phyloP scores from a whole-genome alignment of 2,888 invertebrate genomes.

The Corythucha ciliata region DNA sequence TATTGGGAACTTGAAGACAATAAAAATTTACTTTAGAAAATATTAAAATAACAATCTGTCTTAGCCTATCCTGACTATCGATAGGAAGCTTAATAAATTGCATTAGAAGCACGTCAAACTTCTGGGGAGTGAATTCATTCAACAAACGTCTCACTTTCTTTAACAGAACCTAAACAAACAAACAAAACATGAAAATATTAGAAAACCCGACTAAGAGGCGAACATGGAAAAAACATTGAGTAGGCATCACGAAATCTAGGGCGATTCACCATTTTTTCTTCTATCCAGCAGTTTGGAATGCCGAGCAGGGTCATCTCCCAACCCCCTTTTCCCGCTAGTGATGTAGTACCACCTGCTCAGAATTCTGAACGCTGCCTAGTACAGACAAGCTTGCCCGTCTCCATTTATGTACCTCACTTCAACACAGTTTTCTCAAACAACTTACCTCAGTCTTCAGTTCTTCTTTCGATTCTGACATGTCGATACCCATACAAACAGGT shows the following conservation, averaged over 20 bases:
- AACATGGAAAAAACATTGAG: too few species aligned
- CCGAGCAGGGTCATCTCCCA: too few species aligned
- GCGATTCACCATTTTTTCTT: slow-evolving; percentile 15
- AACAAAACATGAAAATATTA: background rate
- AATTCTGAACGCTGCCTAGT: too few species aligned
- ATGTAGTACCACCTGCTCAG: too few species aligned
- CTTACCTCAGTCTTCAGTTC: slow-evolving; percentile 45
- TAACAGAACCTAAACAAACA: slow-evolving; percentile 38
- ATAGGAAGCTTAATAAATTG: slow-evolving; percentile 70
- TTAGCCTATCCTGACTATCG: slow-evolving; percentile 65
- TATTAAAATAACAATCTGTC: slow-evolving; percentile 77
- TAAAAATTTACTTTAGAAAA: slow-evolving; percentile 66
- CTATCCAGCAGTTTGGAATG: too few species aligned
- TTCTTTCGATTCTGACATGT: slow-evolving; percentile 41
- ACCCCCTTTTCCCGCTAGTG: too few species aligned
- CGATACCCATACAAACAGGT: slow-evolving; percentile 52
- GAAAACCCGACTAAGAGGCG: too few species aligned
- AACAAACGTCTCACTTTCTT: slow-evolving; percentile 78
- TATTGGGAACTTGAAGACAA: background rate
- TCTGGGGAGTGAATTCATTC: slow-evolving; percentile 91
- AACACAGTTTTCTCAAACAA: too few species aligned
- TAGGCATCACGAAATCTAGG: too few species aligned
- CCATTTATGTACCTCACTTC: too few species aligned
- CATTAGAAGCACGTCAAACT: slow-evolving; percentile 70
- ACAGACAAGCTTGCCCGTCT: too few species aligned